Conservation (phyloP, 2,888 invertebrate genomes). For the Aphidoletes aphidimyza region DNA sequence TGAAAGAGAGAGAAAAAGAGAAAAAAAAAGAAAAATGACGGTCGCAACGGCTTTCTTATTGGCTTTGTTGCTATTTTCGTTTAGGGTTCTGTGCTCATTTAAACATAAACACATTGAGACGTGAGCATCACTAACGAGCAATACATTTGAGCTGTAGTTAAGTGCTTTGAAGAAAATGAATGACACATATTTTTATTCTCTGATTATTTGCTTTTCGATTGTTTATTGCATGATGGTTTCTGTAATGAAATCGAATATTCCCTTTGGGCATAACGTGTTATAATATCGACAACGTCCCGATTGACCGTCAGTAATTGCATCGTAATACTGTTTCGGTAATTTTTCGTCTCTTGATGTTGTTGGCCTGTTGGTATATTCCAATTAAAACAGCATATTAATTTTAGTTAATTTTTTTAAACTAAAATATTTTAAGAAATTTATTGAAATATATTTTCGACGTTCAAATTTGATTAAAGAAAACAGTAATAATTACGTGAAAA, state of each 20-base stretch:
- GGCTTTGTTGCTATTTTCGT: constrained; percentile 8
- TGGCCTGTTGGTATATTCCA: constrained; percentile 68
- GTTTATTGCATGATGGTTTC: constrained; percentile 21
- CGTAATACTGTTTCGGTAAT: constrained; percentile 69
- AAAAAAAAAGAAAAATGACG: constrained; percentile 43
- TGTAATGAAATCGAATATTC: constrained; percentile 70
- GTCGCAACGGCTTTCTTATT: constrained; percentile 23
- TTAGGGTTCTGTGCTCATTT: constrained; percentile 12
- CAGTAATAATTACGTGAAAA: constrained; percentile 79
- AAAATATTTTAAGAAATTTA: background rate
- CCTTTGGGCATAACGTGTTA: constrained; percentile 67
- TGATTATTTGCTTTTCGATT: background rate
- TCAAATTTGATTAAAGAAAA: constrained; percentile 53
- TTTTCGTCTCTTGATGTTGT: constrained; percentile 71
- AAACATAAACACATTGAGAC: background rate
- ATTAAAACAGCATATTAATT: background rate
- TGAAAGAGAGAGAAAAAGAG: background rate
- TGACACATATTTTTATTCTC: background rate
- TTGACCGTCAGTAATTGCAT: constrained; percentile 70
- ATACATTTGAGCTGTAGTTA: background rate
- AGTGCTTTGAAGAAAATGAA: constrained; percentile 24
- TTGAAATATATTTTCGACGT: background rate
- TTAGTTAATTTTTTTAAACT: background rate
- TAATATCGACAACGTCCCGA: constrained; percentile 69
- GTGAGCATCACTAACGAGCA: too few species aligned